Evolutionary conservation across 2,113 vertebrate genomes (phyloP).

Genomic region (Opisthocomus hoazin): DNA sequence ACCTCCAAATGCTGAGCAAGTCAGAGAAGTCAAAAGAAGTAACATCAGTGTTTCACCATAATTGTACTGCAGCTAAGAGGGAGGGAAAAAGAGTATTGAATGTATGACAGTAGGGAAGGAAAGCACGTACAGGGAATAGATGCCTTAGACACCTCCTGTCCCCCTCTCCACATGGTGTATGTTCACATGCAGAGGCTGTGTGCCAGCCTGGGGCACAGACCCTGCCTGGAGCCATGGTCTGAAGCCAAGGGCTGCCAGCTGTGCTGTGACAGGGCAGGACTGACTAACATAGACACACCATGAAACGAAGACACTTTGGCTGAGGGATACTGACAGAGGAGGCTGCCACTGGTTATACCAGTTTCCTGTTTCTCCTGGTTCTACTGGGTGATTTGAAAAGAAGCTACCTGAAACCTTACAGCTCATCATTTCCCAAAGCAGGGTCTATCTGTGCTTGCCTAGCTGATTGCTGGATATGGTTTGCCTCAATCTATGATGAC

Average conservation of each 20-base stretch:
- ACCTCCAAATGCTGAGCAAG: neutral
- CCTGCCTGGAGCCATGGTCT: neutral
- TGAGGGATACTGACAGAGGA: neutral
- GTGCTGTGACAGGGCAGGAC: neutral
- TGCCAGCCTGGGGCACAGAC: neutral
- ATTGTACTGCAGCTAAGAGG: neutral
- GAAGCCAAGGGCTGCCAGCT: neutral
- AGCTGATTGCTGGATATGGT: neutral
- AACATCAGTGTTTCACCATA: neutral
- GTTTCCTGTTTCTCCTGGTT: neutral
- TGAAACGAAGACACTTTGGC: neutral
- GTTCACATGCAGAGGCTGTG: rapidly evolving
- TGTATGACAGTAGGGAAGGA: neutral
- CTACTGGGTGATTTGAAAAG: neutral
- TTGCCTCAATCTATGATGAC: neutral
- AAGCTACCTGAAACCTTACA: neutral
- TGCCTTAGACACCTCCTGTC: neutral
- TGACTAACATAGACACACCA: rapidly evolving
- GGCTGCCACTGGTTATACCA: neutral
- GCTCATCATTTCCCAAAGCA: neutral
- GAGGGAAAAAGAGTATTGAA: rapidly evolving
- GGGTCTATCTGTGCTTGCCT: neutral
- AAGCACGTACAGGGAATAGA: neutral
- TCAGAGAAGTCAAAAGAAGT: neutral
- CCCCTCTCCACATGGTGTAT: rapidly evolving